Percentiles rank a stretch among this genome's conserved stretches.
phyloP scores from a whole-genome alignment of 2,797 vertebrate genomes.

The Danio aesculapii region DNA sequence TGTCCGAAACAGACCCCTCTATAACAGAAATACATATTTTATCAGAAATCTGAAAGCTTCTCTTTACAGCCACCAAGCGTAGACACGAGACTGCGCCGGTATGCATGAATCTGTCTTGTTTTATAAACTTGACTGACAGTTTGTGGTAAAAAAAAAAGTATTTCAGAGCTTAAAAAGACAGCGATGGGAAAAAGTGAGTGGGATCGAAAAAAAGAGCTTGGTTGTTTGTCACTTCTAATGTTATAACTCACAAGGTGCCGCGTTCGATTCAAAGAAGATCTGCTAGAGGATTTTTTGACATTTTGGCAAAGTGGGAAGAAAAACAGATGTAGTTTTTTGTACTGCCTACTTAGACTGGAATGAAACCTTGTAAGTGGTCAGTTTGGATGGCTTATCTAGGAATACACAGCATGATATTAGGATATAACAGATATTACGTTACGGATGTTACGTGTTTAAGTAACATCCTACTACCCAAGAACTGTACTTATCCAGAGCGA shows the following conservation, averaged over 20 bases:
- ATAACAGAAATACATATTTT: constrained; percentile 10
- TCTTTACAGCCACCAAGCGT: neutral
- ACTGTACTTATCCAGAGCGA: no score
- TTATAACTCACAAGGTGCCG: constrained; percentile 23
- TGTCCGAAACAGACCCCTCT: neutral
- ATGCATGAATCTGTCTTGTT: constrained; percentile 13
- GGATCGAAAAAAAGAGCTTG: neutral
- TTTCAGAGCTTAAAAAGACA: neutral
- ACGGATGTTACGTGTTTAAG: no score
- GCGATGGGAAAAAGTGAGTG: neutral
- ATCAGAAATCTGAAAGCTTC: neutral
- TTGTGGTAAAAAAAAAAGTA: neutral
- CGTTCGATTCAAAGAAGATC: constrained; percentile 25
- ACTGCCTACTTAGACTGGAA: neutral
- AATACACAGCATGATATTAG: neutral
- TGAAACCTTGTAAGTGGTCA: neutral
- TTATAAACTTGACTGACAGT: constrained; percentile 26
- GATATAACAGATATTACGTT: no score
- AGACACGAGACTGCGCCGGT: neutral
- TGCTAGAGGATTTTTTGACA: constrained; percentile 8
- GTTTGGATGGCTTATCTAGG: neutral
- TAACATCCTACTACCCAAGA: no score
- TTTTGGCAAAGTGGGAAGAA: constrained; percentile 11
- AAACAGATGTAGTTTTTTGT: neutral
- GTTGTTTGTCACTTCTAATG: constrained; percentile 25